Evolutionary conservation across 1,140 invertebrate genomes (phyloP), one percentile per base, ranked within the genome.

Genomic region (Anoplophora glabripennis): DNA sequence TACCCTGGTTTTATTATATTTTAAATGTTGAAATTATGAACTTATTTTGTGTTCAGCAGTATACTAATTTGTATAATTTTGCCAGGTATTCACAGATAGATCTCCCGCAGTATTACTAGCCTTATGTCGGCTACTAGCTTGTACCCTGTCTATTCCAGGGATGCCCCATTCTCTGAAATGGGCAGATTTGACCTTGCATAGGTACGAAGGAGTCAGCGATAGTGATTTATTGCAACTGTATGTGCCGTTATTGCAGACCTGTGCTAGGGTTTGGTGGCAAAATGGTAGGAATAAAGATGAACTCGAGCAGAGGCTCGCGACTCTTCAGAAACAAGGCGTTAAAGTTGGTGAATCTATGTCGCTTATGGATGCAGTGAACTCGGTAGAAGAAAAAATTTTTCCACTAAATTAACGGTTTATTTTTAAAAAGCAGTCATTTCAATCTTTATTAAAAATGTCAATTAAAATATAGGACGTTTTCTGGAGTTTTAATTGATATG

Each of bases 121-220:
- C n/a, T 70, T 92, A 33, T 90, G 88, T 67, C 81, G 87, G 21
- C 74, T 92, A 11, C 83, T 90, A 15, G 85, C 82, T 0, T 86
- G 82, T 64, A 76, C 76, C 55, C 78, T 81, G 58, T 77, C 76
- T 9, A 70, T 72, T 12, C 76, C 81, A 7, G 78, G 78, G 15
- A 79, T 83, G 11, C 73, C 81, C 1, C 78, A 83, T 51, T 84
- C 84, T 1, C 80, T 87, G 53, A 80, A 83, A 54, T 90, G 86
- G 83, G 85, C 86, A 9, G 81, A 86, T 40, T 75, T 88, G 28
- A 88, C 88, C 0, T 69, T 92, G 4, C 79, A 78, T 64, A 75
- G 85, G 57, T 86, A 84, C 63, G 81, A 88, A 62, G 83, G 80
- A 8, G 79, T 87, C 35, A 85, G 83, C 71, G 83, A 88, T 65